Evolutionary conservation across 2,888 invertebrate genomes (phyloP), one percentile per base, ranked within the genome.

Genomic region (Melolontha melolontha): DNA sequence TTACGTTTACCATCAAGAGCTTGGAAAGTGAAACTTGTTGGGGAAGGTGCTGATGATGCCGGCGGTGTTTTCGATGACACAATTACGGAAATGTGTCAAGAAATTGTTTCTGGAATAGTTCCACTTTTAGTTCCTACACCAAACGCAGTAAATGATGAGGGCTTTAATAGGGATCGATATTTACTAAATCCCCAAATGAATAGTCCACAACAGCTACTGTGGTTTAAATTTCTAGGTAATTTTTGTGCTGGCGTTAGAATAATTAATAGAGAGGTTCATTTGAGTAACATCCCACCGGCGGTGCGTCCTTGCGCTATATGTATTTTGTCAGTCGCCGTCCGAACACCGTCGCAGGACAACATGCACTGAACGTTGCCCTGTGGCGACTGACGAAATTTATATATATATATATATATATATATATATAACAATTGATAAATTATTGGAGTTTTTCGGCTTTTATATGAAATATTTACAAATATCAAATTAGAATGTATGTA

Each of bases 61-160:
- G 90, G 90, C 0, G 90, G 90, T 2, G 90, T 90, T 17, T 90
- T 90, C 80, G 90, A 90, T 79, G 90, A 90, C 75, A 90, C 89
- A 2, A 89, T 90, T 49, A 89, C 89, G 0, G 89, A 90, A 79
- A 89, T 90, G 88, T 89, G 89, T 75, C 84, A 86, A 78, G 90
- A 90, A 79, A 84, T 90, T 34, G 86, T 87, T 41, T 84, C 84
- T 34, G 87, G 87, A 1, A 80, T 83, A 1, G 86, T 89, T 1
- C 87, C 88, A 4, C 80, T 89, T 10, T 80, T 90, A 14, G 84
- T 89, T 17, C 87, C 87, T 0, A 89, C 89, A 1, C 90, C 89
- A 0, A 90, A 90, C 76, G 85, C 87, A 14, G 79, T 84, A 5
- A 88, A 87, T 76, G 89, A 89, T 69, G 86, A 87, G 52, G 89